Evolutionary conservation across 1,140 invertebrate species (phyloP).

Genomic region (Drosophila pachea): DNA sequence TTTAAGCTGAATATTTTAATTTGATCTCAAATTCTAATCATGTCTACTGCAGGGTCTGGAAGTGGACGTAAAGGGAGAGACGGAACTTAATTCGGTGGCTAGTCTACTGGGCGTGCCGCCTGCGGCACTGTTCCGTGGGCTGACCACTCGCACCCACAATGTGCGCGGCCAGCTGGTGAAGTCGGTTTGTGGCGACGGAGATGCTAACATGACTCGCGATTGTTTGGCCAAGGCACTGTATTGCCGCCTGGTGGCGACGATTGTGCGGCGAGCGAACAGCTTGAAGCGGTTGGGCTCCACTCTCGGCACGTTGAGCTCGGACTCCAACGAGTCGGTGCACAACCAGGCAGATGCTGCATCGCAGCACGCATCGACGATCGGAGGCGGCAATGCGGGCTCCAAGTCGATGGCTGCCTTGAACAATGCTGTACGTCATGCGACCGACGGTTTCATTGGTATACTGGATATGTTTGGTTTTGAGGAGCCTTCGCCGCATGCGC

Average conservation of each 20-base stretch:
- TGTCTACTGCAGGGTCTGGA: constrained; percentile 81
- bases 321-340: constrained; percentile 94
- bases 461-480: constrained; percentile 98
- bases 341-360: constrained; percentile 91
- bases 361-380: constrained; percentile 92
- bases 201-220: constrained; percentile 92
- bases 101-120: constrained; percentile 89
- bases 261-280: constrained; percentile 94
- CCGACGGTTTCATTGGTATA: constrained; percentile 96
- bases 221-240: constrained; percentile 95
- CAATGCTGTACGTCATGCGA: constrained; percentile 94
- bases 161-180: constrained; percentile 90
- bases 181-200: constrained; percentile 89
- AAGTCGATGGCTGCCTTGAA: constrained; percentile 95
- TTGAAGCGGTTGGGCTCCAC: constrained; percentile 92
- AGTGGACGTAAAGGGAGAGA: constrained; percentile 87
- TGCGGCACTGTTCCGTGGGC: constrained; percentile 87
- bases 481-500: constrained; percentile 90
- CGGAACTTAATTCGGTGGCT: constrained; percentile 91
- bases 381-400: constrained; percentile 88
- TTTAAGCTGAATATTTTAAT: not conserved
- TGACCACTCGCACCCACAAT: constrained; percentile 91
- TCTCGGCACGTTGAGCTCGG: constrained; percentile 91
- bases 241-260: constrained; percentile 96
- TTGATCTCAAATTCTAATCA: not conserved